Evolutionary conservation across 30 jellyfish, hydroid and myxozoan species (phyloP).

Genomic region (Aurelia aurita complex sp. Pacific): DNA sequence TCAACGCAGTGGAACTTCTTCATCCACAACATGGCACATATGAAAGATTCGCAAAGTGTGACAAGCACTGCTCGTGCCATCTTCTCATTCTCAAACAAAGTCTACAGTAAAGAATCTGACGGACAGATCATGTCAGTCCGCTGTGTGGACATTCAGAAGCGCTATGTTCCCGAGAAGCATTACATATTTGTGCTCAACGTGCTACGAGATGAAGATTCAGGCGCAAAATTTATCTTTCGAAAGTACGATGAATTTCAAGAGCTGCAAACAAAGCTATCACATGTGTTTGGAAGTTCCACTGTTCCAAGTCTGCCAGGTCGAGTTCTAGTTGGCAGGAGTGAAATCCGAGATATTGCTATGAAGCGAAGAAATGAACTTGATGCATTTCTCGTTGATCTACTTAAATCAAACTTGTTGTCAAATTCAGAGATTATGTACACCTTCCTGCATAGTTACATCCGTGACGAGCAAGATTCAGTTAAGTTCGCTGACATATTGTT

Average conservation of each 20-base stretch:
- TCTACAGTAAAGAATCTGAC: slow-evolving; percentile 79
- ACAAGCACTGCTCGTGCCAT: slow-evolving; percentile 70
- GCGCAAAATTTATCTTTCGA: slow-evolving; percentile 82
- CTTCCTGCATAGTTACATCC: slow-evolving; percentile 87
- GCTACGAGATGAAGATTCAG: slow-evolving; percentile 47
- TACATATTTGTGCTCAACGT: slow-evolving; percentile 87
- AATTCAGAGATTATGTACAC: slow-evolving; percentile 80
- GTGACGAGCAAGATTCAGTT: slow-evolving; percentile 85
- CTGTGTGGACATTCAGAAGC: slow-evolving; percentile 94
- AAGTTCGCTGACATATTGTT: slow-evolving; percentile 77
- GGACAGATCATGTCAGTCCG: slow-evolving; percentile 90
- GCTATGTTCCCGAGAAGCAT: slow-evolving; percentile 93
- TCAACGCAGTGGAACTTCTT: slow-evolving; percentile 95
- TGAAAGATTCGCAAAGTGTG: slow-evolving; percentile 73
- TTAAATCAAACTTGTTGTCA: slow-evolving; percentile 25
- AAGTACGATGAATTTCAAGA: slow-evolving; percentile 96
- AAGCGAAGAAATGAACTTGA: slow-evolving; percentile 89
- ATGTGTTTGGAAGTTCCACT: slow-evolving; percentile 61
- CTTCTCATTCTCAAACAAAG: slow-evolving; percentile 87
- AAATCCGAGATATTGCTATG: slow-evolving; percentile 86
- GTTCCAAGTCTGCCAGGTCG: slow-evolving; percentile 84
- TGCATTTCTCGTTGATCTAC: slow-evolving; percentile 54
- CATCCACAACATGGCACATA: slow-evolving; percentile 97
- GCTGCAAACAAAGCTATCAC: slow-evolving; percentile 72
- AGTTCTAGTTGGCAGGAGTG: slow-evolving; percentile 92